Conservation (phyloP, 2,888 invertebrate species). For the Rugalucina vietnamica region DNA sequence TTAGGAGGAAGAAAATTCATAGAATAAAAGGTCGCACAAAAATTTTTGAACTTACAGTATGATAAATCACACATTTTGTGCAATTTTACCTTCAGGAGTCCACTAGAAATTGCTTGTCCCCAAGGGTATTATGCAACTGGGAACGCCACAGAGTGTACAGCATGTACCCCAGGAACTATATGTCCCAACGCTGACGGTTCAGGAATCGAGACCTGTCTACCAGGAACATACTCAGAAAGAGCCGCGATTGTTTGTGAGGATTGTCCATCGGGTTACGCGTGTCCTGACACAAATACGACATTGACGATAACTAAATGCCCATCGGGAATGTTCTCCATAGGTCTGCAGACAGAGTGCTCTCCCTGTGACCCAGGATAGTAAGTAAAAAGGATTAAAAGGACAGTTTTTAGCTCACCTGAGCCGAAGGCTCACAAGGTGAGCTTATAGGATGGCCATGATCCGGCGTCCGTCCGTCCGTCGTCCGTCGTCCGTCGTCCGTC, state of each 20-base stretch:
- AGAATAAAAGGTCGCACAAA: no score
- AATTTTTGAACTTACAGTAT: no score
- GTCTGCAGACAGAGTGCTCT: conserved; percentile 69
- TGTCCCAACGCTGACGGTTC: conserved; percentile 79
- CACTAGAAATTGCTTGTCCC: conserved; percentile 59
- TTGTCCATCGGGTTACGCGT: conserved; percentile 73
- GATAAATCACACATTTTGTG: no score
- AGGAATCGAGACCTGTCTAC: conserved; percentile 71
- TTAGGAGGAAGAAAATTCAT: no score
- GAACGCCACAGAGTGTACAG: conserved; percentile 72
- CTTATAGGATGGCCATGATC: no score
- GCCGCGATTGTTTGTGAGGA: conserved; percentile 70
- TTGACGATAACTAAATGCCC: conserved; percentile 61
- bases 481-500: no score
- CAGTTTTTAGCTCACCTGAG: no score
- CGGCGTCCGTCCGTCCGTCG: no score
- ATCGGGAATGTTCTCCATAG: conserved; percentile 72
- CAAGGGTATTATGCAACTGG: conserved; percentile 76
- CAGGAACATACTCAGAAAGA: conserved; percentile 76
- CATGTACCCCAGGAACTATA: conserved; percentile 76
- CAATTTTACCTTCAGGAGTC: no score
- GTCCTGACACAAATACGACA: conserved; percentile 67
- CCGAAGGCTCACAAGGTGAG: no score
- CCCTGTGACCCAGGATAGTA: conserved; percentile 74
- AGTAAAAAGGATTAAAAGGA: conserved; percentile 21